Evolutionary conservation across 2,797 vertebrate genomes (phyloP).

Genomic region (Tokudaia muenninki): DNA sequence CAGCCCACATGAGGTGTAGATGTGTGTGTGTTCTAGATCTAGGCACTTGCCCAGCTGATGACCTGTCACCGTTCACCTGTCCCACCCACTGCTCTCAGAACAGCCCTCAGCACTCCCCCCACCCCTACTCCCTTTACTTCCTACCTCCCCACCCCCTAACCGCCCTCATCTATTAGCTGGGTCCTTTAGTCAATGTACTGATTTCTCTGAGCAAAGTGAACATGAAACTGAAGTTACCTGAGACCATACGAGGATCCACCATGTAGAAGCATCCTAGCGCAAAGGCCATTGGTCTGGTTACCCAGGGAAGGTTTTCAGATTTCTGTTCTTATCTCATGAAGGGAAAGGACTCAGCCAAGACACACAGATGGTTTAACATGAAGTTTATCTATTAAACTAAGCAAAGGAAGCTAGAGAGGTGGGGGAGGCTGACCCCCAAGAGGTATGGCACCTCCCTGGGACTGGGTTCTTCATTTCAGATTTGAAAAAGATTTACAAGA

Average conservation of each 20-base stretch:
- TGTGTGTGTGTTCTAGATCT: not conserved
- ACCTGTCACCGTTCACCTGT: not conserved
- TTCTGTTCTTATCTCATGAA: not conserved
- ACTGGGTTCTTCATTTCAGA: not conserved
- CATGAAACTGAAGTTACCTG: too few species aligned
- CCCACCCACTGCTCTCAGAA: too few species aligned
- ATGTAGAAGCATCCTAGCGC: too few species aligned
- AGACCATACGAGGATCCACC: not conserved
- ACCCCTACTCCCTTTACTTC: too few species aligned
- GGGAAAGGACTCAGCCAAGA: not conserved
- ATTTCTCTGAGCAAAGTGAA: not conserved
- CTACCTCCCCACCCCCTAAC: too few species aligned
- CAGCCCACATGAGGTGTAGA: not conserved
- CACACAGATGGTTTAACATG: not conserved
- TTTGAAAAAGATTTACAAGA: not conserved
- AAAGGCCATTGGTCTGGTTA: fast-evolving
- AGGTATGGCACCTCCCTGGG: not conserved
- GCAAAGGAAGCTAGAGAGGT: not conserved
- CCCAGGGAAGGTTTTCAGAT: not conserved
- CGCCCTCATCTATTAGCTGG: not conserved
- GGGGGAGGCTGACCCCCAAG: not conserved
- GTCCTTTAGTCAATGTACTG: not conserved
- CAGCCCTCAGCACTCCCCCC: too few species aligned
- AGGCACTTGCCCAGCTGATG: not conserved
- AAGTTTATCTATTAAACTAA: not conserved